Conservation (phyloP, 2,113 vertebrate species). For the Mesocricetus auratus region DNA sequence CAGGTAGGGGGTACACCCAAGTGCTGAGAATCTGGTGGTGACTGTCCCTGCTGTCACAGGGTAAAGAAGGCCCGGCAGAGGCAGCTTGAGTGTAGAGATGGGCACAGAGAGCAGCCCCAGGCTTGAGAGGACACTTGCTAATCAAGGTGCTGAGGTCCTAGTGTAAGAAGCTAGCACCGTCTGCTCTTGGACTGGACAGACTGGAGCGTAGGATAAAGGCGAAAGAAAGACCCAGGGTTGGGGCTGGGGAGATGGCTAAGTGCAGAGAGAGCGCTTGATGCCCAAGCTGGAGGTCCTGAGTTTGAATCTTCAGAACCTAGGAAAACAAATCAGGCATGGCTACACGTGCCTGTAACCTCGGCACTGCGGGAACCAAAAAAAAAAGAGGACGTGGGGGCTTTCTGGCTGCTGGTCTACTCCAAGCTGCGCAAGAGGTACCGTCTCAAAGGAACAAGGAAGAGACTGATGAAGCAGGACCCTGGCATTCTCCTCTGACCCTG, state of each 20-base stretch:
- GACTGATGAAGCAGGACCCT: background rate
- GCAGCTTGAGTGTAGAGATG: background rate
- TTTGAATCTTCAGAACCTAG: too few species aligned
- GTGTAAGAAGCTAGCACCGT: accelerated
- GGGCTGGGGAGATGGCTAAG: too few species aligned
- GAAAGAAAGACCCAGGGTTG: too few species aligned
- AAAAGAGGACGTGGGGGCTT: background rate
- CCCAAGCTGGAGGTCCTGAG: too few species aligned
- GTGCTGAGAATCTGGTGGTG: background rate
- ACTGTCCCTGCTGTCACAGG: background rate
- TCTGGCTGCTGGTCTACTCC: background rate
- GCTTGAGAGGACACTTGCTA: background rate
- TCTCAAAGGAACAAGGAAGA: background rate
- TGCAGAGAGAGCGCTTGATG: too few species aligned
- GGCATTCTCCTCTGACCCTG: too few species aligned
- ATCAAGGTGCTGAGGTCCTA: background rate
- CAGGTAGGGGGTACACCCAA: accelerated
- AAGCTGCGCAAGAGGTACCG: background rate
- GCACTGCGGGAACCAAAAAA: background rate
- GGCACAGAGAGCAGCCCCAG: too few species aligned
- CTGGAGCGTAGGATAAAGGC: background rate
- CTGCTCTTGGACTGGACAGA: background rate
- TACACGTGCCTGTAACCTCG: too few species aligned
- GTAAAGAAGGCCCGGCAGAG: background rate
- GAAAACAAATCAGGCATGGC: too few species aligned